A percentile compares a stretch with the other conserved stretches of the same genome.
Evolutionary conservation across 2,113 vertebrate genomes (phyloP).

Genomic region (Myodes glareolus): DNA sequence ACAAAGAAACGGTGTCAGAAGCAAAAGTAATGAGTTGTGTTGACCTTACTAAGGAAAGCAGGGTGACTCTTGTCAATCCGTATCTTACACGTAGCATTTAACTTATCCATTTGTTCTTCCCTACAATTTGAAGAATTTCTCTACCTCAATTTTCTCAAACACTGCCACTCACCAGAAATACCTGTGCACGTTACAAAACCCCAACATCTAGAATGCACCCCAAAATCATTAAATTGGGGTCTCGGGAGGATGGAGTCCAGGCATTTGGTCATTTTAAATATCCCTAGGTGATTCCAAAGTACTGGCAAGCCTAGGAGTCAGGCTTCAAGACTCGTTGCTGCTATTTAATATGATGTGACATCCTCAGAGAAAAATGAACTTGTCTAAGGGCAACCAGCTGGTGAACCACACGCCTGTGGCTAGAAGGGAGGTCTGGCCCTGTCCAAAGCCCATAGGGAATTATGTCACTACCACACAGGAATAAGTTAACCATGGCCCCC

Average conservation of each 20-base stretch:
- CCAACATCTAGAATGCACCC: constrained; percentile 4
- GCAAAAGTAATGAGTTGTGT: constrained; percentile 13
- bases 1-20: constrained; percentile 59
- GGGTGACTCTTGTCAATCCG: constrained; percentile 1
- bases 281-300: not conserved
- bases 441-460: not conserved
- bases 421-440: not conserved
- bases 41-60: constrained; percentile 29
- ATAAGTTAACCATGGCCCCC: not conserved
- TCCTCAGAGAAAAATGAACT: constrained; percentile 25
- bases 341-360: constrained; percentile 16
- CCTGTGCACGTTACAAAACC: not conserved
- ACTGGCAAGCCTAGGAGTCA: constrained; percentile 4
- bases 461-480: not conserved
- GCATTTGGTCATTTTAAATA: not conserved
- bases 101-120: constrained; percentile 1
- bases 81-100: not conserved
- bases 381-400: constrained; percentile 33
- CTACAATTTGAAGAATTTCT: constrained; percentile 30
- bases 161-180: not conserved
- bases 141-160: constrained; percentile 47
- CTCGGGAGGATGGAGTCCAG: not conserved
- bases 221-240: constrained; percentile 3
- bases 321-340: not conserved
- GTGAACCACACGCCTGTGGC: not conserved